Evolutionary conservation across 1,140 invertebrate genomes (phyloP), one percentile per base, ranked within the genome.

Genomic region (Littorina saxatilis): DNA sequence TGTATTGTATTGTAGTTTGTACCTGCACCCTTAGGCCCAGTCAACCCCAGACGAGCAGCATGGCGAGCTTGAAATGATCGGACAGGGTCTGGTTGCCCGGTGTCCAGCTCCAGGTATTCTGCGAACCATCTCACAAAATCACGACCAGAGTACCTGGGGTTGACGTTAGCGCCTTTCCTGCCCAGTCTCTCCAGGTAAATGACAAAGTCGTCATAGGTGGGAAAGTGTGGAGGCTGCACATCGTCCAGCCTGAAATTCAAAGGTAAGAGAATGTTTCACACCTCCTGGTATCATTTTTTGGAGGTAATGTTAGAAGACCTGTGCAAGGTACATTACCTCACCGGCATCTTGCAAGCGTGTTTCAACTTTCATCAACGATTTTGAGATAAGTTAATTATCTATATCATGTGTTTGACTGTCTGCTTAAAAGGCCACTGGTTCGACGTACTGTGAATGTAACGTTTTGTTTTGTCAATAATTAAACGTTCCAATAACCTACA

Each of bases 141-240:
- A n/a, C 29, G 23, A n/a, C 58, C 52, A 1, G 77, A 61, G 52
- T 79, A 68, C 9, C 23, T 23, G 3, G 55, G 77, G 37, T 68
- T 79, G 52, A 79, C 68, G 52, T 35, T 37, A 23, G 77, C 77
- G 32, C 77, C 77, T 39, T 79, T 79, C 37, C 55, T 79, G 7
- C 77, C 77, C 39, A 79, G 77, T 0, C 32, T 68, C 40, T 79
- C 40, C 4, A 79, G 17, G 52, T 66, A 79, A 1, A 29, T 29
- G 39, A 79, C 23, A 15, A 79, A 66, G 2, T 55, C 35, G 27
- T 79, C 77, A 17, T 39, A 55, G 23, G 58, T 68, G 23, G 55
- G 55, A 4, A 79, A 66, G 77, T 79, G 29, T 13, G 52, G 77
- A 20, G 77, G 77, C 47, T 79, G 77, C 35, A 47, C 40, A 15